Evolutionary conservation across 2,797 vertebrate genomes (phyloP), one percentile per base, ranked within the genome.

Genomic region (Podarcis siculus): DNA sequence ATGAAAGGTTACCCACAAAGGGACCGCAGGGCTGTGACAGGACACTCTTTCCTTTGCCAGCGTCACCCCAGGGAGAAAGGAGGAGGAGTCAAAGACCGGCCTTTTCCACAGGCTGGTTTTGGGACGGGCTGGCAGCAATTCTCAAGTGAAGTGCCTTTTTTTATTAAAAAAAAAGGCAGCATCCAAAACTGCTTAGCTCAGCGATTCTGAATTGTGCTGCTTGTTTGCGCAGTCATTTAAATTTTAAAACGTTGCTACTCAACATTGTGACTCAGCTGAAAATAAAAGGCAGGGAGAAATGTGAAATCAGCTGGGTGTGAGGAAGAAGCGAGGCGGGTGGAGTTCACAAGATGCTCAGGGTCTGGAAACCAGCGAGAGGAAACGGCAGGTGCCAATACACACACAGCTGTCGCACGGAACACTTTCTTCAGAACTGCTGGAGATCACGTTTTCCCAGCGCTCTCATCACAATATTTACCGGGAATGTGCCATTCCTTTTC

Each of bases 1-100:
- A 89, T 90, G 5, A 88, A 88, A 67, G 23, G 58, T 61, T 1
- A 67, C 88, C 94, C 86, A 89, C 87, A 72, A 88, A 69, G 72
- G 69, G 89, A 89, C 87, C 88, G 83, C 90, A 90, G 92, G 91
- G 87, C 5, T 58, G 87, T 71, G 69, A 77, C 32, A 21, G 64
- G 30, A 23, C 15, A 4, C 77, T 87, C 87, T 75, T 83, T 87
- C 0, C 0, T 32, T 77, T 95, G 85, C 94, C 93, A 94, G 87
- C 61, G 93, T 81, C 81, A 91, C 86, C 87, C 91, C 91, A 85
- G 90, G 72, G 83, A 88, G 90, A 71, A 37, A 6, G 2, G 5
- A 37, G 23, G 19, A 4, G 13, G 19, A 5, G 9, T 73, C 76
- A n/a, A 71, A 79, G n/a, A 58, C 27, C 0, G 10, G 35, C 8